phyloP scores from a whole-genome alignment of 2,113 vertebrate genomes.

The Alexandromys fortis region DNA sequence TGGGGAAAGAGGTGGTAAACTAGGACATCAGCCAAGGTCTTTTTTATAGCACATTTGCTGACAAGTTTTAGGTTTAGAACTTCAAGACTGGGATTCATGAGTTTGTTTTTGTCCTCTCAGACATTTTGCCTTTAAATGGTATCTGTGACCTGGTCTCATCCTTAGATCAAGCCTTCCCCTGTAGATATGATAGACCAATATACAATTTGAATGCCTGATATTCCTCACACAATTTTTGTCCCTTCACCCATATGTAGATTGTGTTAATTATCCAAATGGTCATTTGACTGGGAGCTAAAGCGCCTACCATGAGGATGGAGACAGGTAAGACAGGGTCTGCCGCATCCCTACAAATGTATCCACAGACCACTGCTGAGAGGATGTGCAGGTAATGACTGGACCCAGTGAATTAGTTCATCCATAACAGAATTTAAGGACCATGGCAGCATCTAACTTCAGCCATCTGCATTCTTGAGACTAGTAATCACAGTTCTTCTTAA shows the following conservation, averaged over 20 bases:
- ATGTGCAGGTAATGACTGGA: not conserved
- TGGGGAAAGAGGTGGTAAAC: not conserved
- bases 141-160: not conserved
- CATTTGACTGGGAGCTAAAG: not conserved
- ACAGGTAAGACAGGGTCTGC: not conserved
- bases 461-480: not conserved
- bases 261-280: not conserved
- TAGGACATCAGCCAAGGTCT: not conserved
- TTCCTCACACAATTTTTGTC: not conserved
- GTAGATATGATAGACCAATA: not conserved
- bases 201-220: not conserved
- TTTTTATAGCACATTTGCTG: constrained; percentile 20
- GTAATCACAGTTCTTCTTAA: not conserved
- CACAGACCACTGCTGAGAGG: not conserved
- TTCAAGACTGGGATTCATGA: not conserved
- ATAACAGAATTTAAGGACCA: not conserved
- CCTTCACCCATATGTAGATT: not conserved
- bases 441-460: not conserved
- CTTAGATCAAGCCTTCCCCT: not conserved
- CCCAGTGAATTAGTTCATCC: constrained; percentile 31
- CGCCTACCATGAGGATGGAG: not conserved
- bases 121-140: constrained; percentile 16
- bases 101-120: not conserved
- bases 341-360: not conserved
- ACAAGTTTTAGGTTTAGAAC: not conserved